phyloP scores from a whole-genome alignment of 2,797 vertebrate species.

The Hippoglossus hippoglossus region DNA sequence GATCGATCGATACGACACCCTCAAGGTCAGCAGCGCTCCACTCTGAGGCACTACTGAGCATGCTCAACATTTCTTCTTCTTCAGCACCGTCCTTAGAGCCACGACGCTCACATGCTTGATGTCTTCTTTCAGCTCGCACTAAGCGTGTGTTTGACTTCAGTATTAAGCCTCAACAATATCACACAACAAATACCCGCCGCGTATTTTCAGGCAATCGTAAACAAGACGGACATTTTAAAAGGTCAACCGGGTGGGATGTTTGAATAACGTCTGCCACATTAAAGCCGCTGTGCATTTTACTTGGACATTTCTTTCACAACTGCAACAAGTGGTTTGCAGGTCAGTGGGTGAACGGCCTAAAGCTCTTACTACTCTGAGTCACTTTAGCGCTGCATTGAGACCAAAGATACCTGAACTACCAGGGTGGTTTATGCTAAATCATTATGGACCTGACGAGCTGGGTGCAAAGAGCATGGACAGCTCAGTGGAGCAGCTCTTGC shows the following conservation, averaged over 20 bases:
- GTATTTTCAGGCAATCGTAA: constrained; percentile 3
- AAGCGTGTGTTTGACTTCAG: not conserved
- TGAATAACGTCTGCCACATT: constrained; percentile 18
- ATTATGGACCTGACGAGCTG: constrained; percentile 2
- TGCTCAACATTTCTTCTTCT: constrained; percentile 52
- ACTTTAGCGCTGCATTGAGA: constrained; percentile 13
- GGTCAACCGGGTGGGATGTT: constrained; percentile 4
- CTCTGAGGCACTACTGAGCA: constrained; percentile 59
- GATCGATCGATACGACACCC: constrained; percentile 87
- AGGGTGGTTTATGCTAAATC: not conserved
- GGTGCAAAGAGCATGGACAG: not conserved
- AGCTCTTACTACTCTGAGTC: constrained; percentile 17
- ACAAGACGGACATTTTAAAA: constrained; percentile 3
- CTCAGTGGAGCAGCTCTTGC: too few relatives aligned
- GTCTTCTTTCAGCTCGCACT: too few relatives aligned
- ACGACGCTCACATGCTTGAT: too few relatives aligned
- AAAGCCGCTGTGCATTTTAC: constrained; percentile 10
- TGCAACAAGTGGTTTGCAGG: constrained; percentile 14
- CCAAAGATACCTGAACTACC: constrained; percentile 6
- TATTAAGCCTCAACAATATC: constrained; percentile 6
- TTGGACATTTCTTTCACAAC: constrained; percentile 13
- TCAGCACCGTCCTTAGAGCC: not conserved
- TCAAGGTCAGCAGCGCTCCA: constrained; percentile 90
- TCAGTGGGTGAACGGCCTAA: constrained; percentile 13
- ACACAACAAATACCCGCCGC: constrained; percentile 2